Percentiles rank a stretch among this genome's conserved stretches.
These are phyloP conservation scores for Helicolenus hilgendorfi DNA, from an alignment of 2,797 vertebrate genomes.

Conservation along the genomic window DNA sequence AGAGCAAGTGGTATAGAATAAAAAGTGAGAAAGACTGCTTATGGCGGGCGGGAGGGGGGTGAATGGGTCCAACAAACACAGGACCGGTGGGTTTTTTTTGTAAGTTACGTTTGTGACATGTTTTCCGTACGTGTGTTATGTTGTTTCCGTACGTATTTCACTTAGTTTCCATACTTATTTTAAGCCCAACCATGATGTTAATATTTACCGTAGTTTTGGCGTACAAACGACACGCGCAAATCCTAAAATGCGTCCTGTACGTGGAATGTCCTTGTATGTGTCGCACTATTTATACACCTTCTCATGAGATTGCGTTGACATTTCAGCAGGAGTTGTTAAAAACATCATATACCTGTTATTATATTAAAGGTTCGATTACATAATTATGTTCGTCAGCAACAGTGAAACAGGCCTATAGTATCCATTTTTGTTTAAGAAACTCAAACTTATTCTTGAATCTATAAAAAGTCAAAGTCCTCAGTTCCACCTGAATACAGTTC, in stretches of 20 bases:
- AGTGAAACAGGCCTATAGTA: not conserved
- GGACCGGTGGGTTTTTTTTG: too few species aligned
- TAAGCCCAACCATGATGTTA: not conserved
- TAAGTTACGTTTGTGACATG: fast-evolving
- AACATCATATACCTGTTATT: not conserved
- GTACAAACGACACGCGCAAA: not conserved
- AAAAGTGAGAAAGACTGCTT: too few species aligned
- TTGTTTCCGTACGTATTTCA: too few species aligned
- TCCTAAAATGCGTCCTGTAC: not conserved
- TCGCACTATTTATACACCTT: not conserved
- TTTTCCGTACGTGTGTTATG: not conserved
- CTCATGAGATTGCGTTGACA: not conserved
- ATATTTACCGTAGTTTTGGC: not conserved
- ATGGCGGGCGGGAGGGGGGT: too few species aligned
- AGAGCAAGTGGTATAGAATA: too few species aligned
- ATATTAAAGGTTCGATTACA: not conserved
- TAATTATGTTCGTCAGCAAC: not conserved
- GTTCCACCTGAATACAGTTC: not conserved
- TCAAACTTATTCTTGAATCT: not conserved
- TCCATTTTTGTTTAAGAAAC: not conserved
- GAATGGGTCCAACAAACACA: too few species aligned
- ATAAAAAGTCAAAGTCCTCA: not conserved
- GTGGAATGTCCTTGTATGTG: not conserved
- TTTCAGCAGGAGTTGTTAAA: not conserved
- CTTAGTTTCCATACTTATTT: too few species aligned